Base-by-base conservation (phyloP, 2,797 vertebrate species). In the Trichosurus vulpecula region DNA sequence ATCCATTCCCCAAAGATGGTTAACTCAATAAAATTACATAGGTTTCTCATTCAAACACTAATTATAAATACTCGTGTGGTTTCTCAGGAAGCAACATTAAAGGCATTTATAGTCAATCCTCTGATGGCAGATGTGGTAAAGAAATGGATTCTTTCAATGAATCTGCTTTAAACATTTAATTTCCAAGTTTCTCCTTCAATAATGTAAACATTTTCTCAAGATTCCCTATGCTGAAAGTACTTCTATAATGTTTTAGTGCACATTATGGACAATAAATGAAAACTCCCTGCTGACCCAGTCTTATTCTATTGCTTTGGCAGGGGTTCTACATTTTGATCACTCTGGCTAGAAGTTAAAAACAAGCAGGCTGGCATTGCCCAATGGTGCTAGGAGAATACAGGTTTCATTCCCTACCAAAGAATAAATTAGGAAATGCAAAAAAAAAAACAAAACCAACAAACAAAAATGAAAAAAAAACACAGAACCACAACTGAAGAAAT, bases 301-400 rank as follows among this genome's bases (percentile, higher is more conserved):
- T 91, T 55, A 91, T 96, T 95, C 93, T 1, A n/a, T 56, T 95
- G 90, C 53, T 94, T 95, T 66, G 87, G 47, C 56, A 92, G 22
- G 11, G 91, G 6, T 52, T 54, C 2, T 93, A 14, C 10, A 22
- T 74, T 95, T 90, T 31, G 2, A 57, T 91, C 91, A 55, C 53
- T 91, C 16, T 90, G 27, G 51, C 53, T 55, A n/a, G 30, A 74
- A 41, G 35, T 22, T 90, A 51, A 53, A 90, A 55, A 19, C 25
- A 57, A 41, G 16, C n/a, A 11, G 74, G 8, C 25, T 57, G 25
- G 3, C 52, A 94, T 4, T 31, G 9, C 0, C 90, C 22, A 27
- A 11, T 12, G 22, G 1, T 25, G 41, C 22, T 81, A 51, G 74
- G 9, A 27, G 14, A 87, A 51, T 87, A 51, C 41, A 87, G 41